phyloP scores from a whole-genome alignment of 2,113 vertebrate genomes.

The Urocitellus parryii region DNA sequence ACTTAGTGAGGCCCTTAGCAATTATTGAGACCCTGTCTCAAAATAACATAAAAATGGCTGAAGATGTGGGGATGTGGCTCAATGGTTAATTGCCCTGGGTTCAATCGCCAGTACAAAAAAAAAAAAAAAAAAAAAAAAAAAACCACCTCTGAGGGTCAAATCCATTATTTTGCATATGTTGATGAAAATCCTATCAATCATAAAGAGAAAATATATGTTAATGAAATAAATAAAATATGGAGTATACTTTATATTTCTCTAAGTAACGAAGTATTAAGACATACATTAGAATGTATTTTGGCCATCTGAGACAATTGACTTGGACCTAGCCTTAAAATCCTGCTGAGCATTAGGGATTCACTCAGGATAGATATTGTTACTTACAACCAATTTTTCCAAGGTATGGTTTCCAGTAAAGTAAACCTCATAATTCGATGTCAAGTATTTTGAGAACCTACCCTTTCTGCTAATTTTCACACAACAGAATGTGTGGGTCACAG shows the following conservation, averaged over 20 bases:
- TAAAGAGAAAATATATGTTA: background rate
- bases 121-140: too few species aligned
- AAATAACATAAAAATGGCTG: too few species aligned
- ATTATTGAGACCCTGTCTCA: too few species aligned
- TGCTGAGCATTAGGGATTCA: background rate
- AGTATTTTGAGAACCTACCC: background rate
- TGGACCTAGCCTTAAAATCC: background rate
- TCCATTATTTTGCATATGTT: background rate
- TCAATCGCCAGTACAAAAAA: too few species aligned
- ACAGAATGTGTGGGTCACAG: background rate
- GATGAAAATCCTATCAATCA: slow-evolving; percentile 15
- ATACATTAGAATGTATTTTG: background rate
- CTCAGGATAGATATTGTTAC: background rate
- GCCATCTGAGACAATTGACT: background rate
- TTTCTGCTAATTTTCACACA: background rate
- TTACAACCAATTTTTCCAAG: background rate
- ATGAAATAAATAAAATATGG: slow-evolving; percentile 24
- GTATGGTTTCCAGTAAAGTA: background rate
- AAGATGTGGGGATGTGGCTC: too few species aligned
- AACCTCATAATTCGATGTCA: background rate
- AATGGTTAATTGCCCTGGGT: too few species aligned
- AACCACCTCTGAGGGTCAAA: background rate
- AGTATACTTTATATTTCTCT: background rate
- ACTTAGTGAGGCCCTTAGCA: too few species aligned
- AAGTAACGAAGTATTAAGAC: background rate